A percentile compares a stretch with the other conserved stretches of the same genome.
Evolutionary conservation across 2,888 invertebrate species (phyloP).

Genomic region (Limnephilus auricula): DNA sequence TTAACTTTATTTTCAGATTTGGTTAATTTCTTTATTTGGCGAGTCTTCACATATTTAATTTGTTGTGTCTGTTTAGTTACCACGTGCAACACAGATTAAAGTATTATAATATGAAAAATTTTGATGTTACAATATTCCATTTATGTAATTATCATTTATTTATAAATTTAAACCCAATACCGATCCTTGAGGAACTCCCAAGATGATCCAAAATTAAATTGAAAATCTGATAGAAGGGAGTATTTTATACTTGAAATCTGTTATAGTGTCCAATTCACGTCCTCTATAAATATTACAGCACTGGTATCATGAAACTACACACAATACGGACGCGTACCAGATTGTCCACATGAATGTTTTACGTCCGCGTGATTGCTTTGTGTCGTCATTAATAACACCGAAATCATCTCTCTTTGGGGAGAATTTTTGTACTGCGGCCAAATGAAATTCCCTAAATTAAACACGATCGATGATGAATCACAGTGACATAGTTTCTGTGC

Average conservation of each 20-base stretch:
- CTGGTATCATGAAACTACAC: conserved; percentile 26
- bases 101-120: background rate
- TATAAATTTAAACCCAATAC: too few species aligned
- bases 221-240: too few species aligned
- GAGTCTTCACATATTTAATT: too few species aligned
- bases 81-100: background rate
- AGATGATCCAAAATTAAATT: too few species aligned
- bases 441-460: background rate
- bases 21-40: too few species aligned
- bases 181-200: too few species aligned
- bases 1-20: too few species aligned
- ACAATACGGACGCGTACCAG: background rate
- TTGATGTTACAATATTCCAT: too few species aligned
- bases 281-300: background rate
- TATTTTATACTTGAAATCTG: background rate
- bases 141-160: too few species aligned
- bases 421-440: conserved; percentile 19
- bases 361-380: conserved; percentile 35
- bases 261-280: background rate
- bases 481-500: background rate
- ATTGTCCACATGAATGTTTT: conserved; percentile 27
- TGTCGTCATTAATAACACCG: conserved; percentile 17
- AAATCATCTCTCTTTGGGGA: background rate
- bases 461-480: background rate
- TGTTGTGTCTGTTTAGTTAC: background rate